Evolutionary conservation across 2,797 vertebrate species (phyloP), one percentile per base, ranked within the genome.

Genomic region (Cirrhinus mrigala): DNA sequence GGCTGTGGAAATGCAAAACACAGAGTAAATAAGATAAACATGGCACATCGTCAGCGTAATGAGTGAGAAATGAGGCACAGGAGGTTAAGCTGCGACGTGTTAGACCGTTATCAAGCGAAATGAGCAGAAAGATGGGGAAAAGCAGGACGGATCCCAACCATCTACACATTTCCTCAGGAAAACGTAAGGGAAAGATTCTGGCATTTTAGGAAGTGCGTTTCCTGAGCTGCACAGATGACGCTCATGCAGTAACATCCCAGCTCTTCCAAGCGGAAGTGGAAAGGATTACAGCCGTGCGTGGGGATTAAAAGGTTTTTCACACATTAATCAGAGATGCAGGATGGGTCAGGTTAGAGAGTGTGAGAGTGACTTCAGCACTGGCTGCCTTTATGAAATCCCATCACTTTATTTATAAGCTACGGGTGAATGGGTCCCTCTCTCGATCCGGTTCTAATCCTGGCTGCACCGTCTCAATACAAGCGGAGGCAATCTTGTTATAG

Each of bases 1-100:
- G 97, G 97, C 98, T 99, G 93, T 82, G 91, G 85, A 82, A 70
- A 80, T 78, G 76, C 80, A 79, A 91, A 64, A 89, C 86, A 87
- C 48, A 44, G 37, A 71, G 68, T 82, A 86, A 79, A 75, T 8
- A 79, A 46, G 22, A 27, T 37, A 6, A 73, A 79, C 24, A 70
- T 20, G 29, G 40, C 33, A 2, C 6, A n/a, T 9, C 6, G 16
- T 84, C 64, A 46, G 20, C 24, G 86, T 70, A 81, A 86, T 52
- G 64, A 96, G 93, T 97, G 89, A 84, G 91, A 92, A 91, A 94
- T 92, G 27, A 76, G 46, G 48, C 50, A 14, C 6, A 3, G 37
- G 52, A 46, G 48, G 16, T 76, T 75, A 56, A 33, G 27, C 22
- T 3, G 10, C 22, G 8, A 50, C 29, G 16, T 48, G 60, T 85